phyloP scores from a whole-genome alignment of 2,113 vertebrate genomes.

The Halichoeres trimaculatus region DNA sequence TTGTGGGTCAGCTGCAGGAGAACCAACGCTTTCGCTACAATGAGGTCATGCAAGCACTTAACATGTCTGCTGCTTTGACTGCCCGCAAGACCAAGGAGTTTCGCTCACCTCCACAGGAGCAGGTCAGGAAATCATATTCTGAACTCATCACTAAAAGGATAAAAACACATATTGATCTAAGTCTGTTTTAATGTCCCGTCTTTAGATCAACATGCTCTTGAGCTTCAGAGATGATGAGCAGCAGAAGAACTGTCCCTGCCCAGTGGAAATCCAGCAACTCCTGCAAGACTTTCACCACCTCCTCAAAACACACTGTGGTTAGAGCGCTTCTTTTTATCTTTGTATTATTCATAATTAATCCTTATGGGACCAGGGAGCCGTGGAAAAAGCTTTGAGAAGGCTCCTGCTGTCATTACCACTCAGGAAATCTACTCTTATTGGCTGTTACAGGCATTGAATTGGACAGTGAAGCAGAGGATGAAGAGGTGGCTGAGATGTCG shows the following conservation, averaged over 20 bases:
- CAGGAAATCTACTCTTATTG: not conserved
- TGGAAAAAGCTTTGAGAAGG: constrained; percentile 6
- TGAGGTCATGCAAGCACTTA: constrained; percentile 95
- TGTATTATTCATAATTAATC: constrained; percentile 13
- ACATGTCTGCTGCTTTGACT: constrained; percentile 97
- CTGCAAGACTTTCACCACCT: constrained; percentile 91
- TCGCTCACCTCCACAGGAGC: constrained; percentile 93
- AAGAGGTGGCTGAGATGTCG: constrained; percentile 84
- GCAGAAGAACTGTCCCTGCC: constrained; percentile 89
- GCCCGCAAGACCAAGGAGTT: constrained; percentile 96
- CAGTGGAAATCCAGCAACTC: constrained; percentile 88
- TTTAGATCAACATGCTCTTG: constrained; percentile 93
- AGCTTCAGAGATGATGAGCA: constrained; percentile 90
- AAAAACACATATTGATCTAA: not conserved
- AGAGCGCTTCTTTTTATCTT: constrained; percentile 15
- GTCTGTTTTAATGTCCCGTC: not conserved
- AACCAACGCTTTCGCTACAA: constrained; percentile 95
- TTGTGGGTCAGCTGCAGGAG: constrained; percentile 91
- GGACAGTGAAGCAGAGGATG: constrained; percentile 82
- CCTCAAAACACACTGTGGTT: constrained; percentile 91
- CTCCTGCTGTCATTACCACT: not conserved
- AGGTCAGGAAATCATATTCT: constrained; percentile 80
- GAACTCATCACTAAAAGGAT: not conserved
- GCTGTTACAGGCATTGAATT: constrained; percentile 86
- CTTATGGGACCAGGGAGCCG: not conserved